phyloP scores from a whole-genome alignment of 2,888 invertebrate species.

The Rhingia rostrata region DNA sequence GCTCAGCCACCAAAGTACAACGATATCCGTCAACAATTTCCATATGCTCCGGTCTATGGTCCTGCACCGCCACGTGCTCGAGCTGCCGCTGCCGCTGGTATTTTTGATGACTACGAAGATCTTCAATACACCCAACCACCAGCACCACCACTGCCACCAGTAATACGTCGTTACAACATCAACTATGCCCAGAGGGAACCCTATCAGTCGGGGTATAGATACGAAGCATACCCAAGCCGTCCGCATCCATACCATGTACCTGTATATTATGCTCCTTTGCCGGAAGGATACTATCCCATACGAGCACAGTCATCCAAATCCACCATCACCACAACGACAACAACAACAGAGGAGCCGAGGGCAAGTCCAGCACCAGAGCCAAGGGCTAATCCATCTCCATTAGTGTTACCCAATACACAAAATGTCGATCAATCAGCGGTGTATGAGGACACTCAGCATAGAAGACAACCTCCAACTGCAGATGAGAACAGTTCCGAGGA shows the following conservation, averaged over 20 bases:
- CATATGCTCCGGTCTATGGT: slow-evolving; percentile 52
- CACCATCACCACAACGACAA: slow-evolving; percentile 9
- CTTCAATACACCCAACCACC: slow-evolving; percentile 40
- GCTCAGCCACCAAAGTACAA: slow-evolving; percentile 23
- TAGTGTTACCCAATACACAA: neutral
- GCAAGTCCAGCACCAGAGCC: neutral
- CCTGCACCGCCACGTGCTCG: slow-evolving; percentile 57
- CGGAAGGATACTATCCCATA: slow-evolving; percentile 48
- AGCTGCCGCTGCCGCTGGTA: slow-evolving; percentile 63
- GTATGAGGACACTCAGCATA: slow-evolving; percentile 31
- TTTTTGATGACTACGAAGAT: slow-evolving; percentile 66
- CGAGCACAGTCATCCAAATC: slow-evolving; percentile 10
- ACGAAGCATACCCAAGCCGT: slow-evolving; percentile 30
- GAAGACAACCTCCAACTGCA: slow-evolving; percentile 23
- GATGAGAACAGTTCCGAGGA: slow-evolving; percentile 23
- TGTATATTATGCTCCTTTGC: slow-evolving; percentile 52
- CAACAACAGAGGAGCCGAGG: slow-evolving; percentile 23
- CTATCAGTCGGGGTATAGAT: slow-evolving; percentile 41
- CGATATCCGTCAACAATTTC: slow-evolving; percentile 47
- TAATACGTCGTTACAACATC: slow-evolving; percentile 46
- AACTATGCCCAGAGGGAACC: slow-evolving; percentile 59
- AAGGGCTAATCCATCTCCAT: neutral
- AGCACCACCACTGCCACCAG: slow-evolving; percentile 2
- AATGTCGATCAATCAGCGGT: slow-evolving; percentile 1
- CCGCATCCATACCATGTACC: slow-evolving; percentile 57